phyloP scores from a whole-genome alignment of 2,888 invertebrate species.

The Cataglyphis rosenhaueri region DNA sequence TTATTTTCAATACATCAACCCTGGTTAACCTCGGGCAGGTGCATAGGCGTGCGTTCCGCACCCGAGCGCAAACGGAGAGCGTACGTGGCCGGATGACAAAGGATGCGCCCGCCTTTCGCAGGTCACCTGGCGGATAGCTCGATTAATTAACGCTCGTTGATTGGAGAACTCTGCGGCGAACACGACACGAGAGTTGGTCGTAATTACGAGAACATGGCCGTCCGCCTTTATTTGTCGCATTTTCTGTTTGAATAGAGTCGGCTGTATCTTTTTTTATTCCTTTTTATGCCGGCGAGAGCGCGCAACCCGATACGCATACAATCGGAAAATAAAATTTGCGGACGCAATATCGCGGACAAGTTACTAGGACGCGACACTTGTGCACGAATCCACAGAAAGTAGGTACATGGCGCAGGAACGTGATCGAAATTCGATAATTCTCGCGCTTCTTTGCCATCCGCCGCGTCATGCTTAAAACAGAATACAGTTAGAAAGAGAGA shows the following conservation, averaged over 20 bases:
- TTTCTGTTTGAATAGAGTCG: conserved; percentile 67
- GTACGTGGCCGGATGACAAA: conserved; percentile 24
- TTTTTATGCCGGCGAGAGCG: conserved; percentile 29
- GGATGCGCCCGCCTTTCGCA: conserved; percentile 49
- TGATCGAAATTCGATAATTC: conserved; percentile 78
- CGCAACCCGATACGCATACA: conserved; percentile 49
- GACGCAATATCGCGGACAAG: conserved; percentile 63
- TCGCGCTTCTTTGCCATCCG: conserved; percentile 35
- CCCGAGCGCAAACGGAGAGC: neutral
- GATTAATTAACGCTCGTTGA: conserved; percentile 75
- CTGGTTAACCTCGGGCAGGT: conserved; percentile 69
- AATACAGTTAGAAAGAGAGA: conserved; percentile 1
- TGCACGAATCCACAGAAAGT: conserved; percentile 68
- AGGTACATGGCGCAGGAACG: conserved; percentile 67
- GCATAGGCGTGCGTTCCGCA: conserved; percentile 22
- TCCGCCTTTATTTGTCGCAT: conserved; percentile 51
- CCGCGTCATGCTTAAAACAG: conserved; percentile 22
- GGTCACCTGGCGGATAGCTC: conserved; percentile 63
- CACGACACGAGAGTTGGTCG: conserved; percentile 42
- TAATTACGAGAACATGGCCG: conserved; percentile 62
- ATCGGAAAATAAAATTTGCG: conserved; percentile 69
- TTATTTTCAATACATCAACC: conserved; percentile 78
- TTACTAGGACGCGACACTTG: conserved; percentile 57
- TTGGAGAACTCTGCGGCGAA: conserved; percentile 65
- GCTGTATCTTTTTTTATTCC: conserved; percentile 13